phyloP scores from a whole-genome alignment of 2,888 invertebrate genomes.

The Didymodactylos carnosus region DNA sequence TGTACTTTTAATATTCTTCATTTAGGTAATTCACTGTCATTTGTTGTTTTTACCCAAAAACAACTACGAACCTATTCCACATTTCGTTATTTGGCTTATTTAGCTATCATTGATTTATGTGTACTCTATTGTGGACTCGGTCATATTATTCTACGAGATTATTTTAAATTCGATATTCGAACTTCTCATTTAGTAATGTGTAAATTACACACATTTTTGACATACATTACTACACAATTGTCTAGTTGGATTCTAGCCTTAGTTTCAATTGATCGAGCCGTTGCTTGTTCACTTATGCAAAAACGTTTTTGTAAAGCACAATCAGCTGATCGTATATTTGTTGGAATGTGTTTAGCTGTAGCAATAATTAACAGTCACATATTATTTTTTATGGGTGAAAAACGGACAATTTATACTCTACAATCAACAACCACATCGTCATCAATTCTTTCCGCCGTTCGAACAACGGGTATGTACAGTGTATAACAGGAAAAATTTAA shows the following conservation, averaged over 20 bases:
- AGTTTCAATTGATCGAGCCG: constrained; percentile 11
- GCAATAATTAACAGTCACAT: constrained; percentile 3
- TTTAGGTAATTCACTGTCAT: constrained; percentile 10
- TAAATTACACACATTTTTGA: constrained; percentile 8
- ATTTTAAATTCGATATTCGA: constrained; percentile 2
- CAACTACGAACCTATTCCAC: constrained; percentile 10
- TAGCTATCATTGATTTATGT: constrained; percentile 8
- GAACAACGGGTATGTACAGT: neutral
- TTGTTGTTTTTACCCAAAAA: constrained; percentile 10
- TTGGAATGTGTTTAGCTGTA: neutral
- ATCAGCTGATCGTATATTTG: constrained; percentile 3
- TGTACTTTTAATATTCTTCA: too few relatives aligned
- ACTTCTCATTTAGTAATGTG: constrained; percentile 2
- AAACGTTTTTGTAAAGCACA: constrained; percentile 1
- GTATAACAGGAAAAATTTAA: neutral
- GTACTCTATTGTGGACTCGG: constrained; percentile 7
- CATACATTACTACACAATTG: constrained; percentile 8
- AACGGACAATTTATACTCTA: neutral
- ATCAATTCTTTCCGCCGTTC: neutral
- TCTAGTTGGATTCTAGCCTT: constrained; percentile 8
- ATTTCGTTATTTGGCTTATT: constrained; percentile 11
- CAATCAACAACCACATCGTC: neutral
- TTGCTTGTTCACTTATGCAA: constrained; percentile 6
- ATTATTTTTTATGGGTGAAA: constrained; percentile 3
- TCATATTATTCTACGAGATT: constrained; percentile 9